Base-by-base conservation (phyloP, 35 echinoderm and acorn worm species). In the Holothuria glaberrima region DNA sequence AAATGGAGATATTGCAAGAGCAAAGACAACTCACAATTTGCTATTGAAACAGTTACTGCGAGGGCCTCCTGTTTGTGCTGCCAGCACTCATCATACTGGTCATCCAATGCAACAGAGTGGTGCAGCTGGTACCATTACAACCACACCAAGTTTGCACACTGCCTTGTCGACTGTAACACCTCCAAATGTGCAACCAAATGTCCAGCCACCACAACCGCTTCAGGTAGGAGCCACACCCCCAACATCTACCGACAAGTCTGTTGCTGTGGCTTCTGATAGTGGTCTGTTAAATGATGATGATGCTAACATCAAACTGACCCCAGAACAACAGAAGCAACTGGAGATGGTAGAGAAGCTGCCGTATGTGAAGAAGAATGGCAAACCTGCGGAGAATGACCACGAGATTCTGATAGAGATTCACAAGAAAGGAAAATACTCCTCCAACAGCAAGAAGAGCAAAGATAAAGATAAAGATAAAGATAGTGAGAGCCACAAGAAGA, bases 311-410 rank as follows among this genome's bases (percentile, higher is more conserved):
- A 93, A 93, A 29, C 86, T 99, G 4, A 99, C 97, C 33, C 90
- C 97, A 36, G 91, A 95, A 29, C 97, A 99, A 28, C 97, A 95
- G 78, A 99, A 95, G 56, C 97, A 99, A 75, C 72, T 95, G 0
- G 97, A 99, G 81, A 95, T 95, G 88, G 70, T 99, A 17, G 97
- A 99, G 44, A 92, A 99, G 56, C 75, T 99, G 19, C 97, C 97
- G 0, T 99, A 93, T 64, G 93, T 99, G 32, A 99, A 99, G 74
- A 95, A 93, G 48, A 94, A 99, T 89, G 93, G 93, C 27, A 99
- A 99, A 77, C 88, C 93, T 5, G 90, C 88, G 22, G 89, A 93
- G 41, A 95, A 92, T 41, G 97, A 95, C 60, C 88, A 89, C 19
- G 71, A 94, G 57, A 94, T 99, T 62, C 78, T 99, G 63, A 92